A percentile compares a stretch with the other conserved stretches of the same genome.
phyloP scores from a whole-genome alignment of 2,888 invertebrate genomes.

The Thereva nobilitata region DNA sequence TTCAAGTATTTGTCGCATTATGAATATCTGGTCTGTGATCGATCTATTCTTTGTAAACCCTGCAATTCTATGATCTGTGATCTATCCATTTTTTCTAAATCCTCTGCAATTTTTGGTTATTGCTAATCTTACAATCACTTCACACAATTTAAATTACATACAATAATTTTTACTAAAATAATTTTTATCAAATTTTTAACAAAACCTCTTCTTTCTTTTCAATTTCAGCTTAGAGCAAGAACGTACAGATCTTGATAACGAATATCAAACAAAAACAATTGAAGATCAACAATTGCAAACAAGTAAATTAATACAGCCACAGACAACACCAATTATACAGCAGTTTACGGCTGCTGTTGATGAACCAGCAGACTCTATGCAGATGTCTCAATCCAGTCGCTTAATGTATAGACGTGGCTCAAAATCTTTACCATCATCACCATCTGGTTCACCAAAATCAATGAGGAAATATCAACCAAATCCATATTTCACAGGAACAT shows the following conservation, averaged over 20 bases:
- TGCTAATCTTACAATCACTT: too few relatives aligned
- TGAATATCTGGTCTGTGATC: too few relatives aligned
- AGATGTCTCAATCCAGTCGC: constrained; percentile 46
- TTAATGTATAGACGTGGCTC: constrained; percentile 64
- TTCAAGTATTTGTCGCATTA: too few relatives aligned
- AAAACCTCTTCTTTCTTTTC: constrained; percentile 12
- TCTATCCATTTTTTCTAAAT: too few relatives aligned
- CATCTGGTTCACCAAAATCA: constrained; percentile 64
- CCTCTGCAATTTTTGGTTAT: too few relatives aligned
- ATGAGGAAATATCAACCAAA: constrained; percentile 60
- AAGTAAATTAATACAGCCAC: constrained; percentile 42
- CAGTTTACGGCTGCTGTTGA: constrained; percentile 40
- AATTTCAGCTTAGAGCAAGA: constrained; percentile 42
- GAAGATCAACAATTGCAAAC: constrained; percentile 41
- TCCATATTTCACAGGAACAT: constrained; percentile 64
- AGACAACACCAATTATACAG: constrained; percentile 45
- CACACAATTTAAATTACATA: not conserved
- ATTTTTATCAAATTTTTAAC: constrained; percentile 5
- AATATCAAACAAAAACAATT: constrained; percentile 39
- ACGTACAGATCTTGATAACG: constrained; percentile 31
- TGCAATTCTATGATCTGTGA: too few relatives aligned
- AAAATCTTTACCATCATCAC: constrained; percentile 72
- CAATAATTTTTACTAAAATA: constrained; percentile 9
- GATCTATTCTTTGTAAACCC: too few relatives aligned
- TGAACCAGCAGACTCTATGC: constrained; percentile 48